Conservation (phyloP, 2,888 invertebrate genomes). For the Sinohyriopsis cumingii region DNA sequence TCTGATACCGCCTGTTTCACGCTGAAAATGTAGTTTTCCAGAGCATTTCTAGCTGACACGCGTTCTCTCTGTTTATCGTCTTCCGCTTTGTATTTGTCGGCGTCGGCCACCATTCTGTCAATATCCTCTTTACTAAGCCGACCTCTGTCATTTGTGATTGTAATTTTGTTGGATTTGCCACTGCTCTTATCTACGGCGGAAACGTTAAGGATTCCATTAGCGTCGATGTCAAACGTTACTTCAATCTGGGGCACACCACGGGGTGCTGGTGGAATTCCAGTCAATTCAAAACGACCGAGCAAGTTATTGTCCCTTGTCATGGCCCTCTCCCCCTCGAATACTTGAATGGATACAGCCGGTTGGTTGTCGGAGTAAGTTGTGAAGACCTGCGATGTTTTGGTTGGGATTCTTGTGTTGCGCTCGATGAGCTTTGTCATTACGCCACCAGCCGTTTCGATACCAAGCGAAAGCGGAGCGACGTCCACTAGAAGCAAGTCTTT, state of each 20-base stretch:
- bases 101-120: conserved; percentile 78
- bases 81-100: conserved; percentile 64
- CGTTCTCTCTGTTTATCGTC: conserved; percentile 64
- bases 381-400: conserved; percentile 74
- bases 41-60: conserved; percentile 56
- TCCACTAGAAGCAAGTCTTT: conserved; percentile 91
- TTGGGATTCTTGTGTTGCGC: conserved; percentile 68
- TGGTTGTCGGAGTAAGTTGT: conserved; percentile 94
- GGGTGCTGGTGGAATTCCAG: conserved; percentile 66
- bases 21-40: conserved; percentile 60
- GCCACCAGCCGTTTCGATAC: conserved; percentile 76
- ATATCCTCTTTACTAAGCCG: conserved; percentile 89
- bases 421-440: conserved; percentile 60
- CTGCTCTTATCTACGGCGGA: conserved; percentile 81
- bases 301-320: conserved; percentile 94
- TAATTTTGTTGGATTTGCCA: conserved; percentile 85
- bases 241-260: conserved; percentile 65
- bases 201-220: conserved; percentile 83
- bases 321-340: conserved; percentile 93
- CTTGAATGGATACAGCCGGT: conserved; percentile 71
- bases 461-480: conserved; percentile 69
- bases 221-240: conserved; percentile 89
- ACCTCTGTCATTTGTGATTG: conserved; percentile 90
- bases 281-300: conserved; percentile 61
- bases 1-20: conserved; percentile 77